Evolutionary conservation across 2,888 invertebrate species (phyloP).

Genomic region (Phoronis australis): DNA sequence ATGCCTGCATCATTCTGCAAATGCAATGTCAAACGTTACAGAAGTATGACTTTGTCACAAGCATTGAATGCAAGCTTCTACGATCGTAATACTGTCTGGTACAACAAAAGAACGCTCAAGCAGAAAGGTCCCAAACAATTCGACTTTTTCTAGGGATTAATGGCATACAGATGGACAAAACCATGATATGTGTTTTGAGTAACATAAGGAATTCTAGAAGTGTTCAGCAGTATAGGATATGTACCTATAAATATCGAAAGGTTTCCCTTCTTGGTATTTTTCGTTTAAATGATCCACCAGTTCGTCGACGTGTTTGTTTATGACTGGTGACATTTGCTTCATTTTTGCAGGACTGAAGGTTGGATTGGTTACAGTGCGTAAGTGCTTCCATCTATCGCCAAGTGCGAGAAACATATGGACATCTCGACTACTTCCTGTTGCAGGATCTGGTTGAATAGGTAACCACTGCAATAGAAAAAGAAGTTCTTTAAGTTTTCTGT

Average conservation of each 20-base stretch:
- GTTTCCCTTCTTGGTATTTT: slow-evolving; percentile 25
- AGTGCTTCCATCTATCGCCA: slow-evolving; percentile 57
- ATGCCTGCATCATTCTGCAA: slow-evolving; percentile 51
- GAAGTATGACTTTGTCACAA: no score
- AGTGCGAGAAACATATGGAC: slow-evolving; percentile 50
- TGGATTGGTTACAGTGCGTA: slow-evolving; percentile 55
- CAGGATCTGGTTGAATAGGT: slow-evolving; percentile 46
- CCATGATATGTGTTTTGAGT: no score
- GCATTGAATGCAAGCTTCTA: no score
- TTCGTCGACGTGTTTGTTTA: slow-evolving; percentile 49
- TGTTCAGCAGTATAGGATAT: no score
- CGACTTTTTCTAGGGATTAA: no score
- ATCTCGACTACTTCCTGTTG: slow-evolving; percentile 39
- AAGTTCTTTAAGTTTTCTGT: no score
- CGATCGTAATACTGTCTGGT: no score
- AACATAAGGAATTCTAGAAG: no score
- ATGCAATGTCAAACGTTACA: not conserved
- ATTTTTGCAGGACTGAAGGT: slow-evolving; percentile 56
- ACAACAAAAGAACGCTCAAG: no score
- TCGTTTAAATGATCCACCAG: slow-evolving; percentile 47
- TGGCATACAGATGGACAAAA: no score
- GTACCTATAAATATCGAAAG: slow-evolving; percentile 52
- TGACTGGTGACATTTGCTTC: slow-evolving; percentile 53
- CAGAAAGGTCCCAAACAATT: no score
- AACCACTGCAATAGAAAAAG: slow-evolving; percentile 42